phyloP scores from a whole-genome alignment of 1,140 invertebrate species.

The Neodiprion lecontei region DNA sequence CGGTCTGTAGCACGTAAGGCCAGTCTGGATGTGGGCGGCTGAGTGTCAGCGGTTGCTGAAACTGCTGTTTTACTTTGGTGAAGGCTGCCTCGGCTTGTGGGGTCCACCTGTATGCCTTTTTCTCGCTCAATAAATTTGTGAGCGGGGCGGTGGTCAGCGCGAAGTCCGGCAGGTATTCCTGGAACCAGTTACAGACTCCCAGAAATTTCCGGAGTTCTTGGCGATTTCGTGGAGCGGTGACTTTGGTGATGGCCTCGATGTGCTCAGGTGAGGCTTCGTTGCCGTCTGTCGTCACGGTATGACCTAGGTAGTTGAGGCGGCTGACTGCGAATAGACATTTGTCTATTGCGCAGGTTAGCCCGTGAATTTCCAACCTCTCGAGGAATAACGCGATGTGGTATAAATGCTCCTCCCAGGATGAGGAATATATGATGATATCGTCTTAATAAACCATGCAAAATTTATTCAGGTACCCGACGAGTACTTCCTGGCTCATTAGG shows the following conservation, averaged over 20 bases:
- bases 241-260: conserved; percentile 19
- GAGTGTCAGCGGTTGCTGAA: conserved; percentile 14
- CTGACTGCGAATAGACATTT: conserved; percentile 36
- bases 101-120: conserved; percentile 25
- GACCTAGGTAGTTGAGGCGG: conserved; percentile 37
- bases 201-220: conserved; percentile 30
- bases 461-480: conserved; percentile 28
- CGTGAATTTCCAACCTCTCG: conserved; percentile 26
- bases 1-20: conserved; percentile 28
- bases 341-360: conserved; percentile 26
- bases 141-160: conserved; percentile 17
- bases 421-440: conserved; percentile 38
- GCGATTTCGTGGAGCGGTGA: conserved; percentile 17
- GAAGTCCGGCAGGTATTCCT: conserved; percentile 32
- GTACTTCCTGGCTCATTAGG: conserved; percentile 30
- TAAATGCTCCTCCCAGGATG: conserved; percentile 36
- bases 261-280: conserved; percentile 27
- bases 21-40: conserved; percentile 21
- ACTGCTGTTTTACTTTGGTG: not conserved
- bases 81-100: conserved; percentile 13
- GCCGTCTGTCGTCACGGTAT: conserved; percentile 31
- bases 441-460: conserved; percentile 44
- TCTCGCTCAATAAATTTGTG: conserved; percentile 25
- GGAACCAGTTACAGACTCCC: conserved; percentile 29
- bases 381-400: conserved; percentile 31